These are phyloP conservation scores for Cantharis rustica DNA, from an alignment of 2,888 invertebrate species.

Conservation along the genomic window DNA sequence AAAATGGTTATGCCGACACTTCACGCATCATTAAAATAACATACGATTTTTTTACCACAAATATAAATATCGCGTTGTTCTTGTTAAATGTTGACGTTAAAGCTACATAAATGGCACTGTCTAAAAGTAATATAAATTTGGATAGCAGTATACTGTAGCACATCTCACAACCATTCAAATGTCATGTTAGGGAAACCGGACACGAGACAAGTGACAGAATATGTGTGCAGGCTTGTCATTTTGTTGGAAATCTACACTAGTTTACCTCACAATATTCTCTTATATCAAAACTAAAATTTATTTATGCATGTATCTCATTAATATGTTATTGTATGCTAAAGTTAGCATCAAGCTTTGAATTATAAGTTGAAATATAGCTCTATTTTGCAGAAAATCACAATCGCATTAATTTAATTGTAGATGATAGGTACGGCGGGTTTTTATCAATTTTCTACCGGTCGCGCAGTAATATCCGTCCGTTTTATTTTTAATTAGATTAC, in stretches of 20 bases:
- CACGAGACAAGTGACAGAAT: constrained; percentile 49
- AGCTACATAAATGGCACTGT: not conserved
- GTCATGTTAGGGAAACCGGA: constrained; percentile 49
- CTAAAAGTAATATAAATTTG: constrained; percentile 3
- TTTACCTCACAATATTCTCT: constrained; percentile 38
- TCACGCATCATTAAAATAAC: constrained; percentile 33
- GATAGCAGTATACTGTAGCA: constrained; percentile 39
- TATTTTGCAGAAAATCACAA: not conserved
- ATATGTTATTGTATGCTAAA: not conserved
- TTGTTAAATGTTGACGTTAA: not conserved
- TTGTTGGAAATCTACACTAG: constrained; percentile 44
- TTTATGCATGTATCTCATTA: not conserved
- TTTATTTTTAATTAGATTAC: not conserved
- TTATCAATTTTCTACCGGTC: not conserved
- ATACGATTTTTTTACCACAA: constrained; percentile 15
- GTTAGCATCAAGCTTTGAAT: not conserved
- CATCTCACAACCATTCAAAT: constrained; percentile 50
- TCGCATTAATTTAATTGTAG: not conserved
- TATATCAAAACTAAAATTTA: not conserved
- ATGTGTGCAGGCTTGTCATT: constrained; percentile 50
- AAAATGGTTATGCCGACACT: constrained; percentile 28
- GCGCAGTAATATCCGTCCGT: not conserved
- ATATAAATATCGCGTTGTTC: not conserved
- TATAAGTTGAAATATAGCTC: not conserved
- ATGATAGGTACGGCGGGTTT: not conserved